These are phyloP conservation scores for Sphenopsis melanotis DNA, from an alignment of 2,797 vertebrate genomes.

Conservation along the genomic window DNA sequence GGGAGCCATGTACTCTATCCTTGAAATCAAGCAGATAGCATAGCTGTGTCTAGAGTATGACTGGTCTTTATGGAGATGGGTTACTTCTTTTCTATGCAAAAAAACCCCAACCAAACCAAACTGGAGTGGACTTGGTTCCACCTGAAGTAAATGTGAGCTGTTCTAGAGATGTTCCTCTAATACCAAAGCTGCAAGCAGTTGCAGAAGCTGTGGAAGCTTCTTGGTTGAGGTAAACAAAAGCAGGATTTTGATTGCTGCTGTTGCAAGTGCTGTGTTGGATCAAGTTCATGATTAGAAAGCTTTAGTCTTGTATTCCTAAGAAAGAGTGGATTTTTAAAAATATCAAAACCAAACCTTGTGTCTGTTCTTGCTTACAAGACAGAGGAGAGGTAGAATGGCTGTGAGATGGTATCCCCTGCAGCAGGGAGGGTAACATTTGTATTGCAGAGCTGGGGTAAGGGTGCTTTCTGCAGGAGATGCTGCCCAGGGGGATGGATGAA, in stretches of 20 bases:
- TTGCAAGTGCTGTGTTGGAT: background rate
- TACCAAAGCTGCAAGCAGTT: background rate
- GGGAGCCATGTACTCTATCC: background rate
- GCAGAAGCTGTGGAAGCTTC: background rate
- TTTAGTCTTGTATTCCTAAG: fast-evolving
- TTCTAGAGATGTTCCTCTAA: background rate
- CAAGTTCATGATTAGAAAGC: background rate
- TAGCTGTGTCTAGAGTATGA: background rate
- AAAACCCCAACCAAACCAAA: background rate
- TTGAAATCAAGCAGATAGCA: background rate
- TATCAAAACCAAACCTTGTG: background rate
- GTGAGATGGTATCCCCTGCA: background rate
- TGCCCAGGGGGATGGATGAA: fast-evolving
- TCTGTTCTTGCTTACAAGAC: background rate
- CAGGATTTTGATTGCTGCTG: background rate
- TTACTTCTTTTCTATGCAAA: background rate
- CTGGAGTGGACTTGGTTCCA: background rate
- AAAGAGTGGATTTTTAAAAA: background rate
- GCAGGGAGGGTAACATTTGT: fast-evolving
- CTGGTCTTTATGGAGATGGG: background rate
- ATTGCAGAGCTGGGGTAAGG: fast-evolving
- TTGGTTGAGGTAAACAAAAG: background rate
- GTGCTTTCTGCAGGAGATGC: background rate
- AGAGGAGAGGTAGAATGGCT: background rate
- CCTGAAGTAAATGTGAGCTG: background rate